Conservation (phyloP, 1,140 invertebrate species). For the Lanistes nyassanus region DNA sequence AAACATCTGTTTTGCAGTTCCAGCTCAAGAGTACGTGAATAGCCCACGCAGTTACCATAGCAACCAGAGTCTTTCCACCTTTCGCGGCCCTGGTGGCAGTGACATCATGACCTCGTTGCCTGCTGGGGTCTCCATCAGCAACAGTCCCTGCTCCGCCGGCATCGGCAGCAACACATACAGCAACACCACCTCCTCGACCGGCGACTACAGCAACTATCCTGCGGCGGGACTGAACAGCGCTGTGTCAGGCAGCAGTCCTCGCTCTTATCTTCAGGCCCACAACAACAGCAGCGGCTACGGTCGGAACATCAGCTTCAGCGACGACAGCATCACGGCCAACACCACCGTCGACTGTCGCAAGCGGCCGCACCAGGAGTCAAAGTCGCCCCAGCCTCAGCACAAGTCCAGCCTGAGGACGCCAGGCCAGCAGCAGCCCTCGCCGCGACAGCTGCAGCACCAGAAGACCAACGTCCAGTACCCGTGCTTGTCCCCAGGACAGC, state of each 20-base stretch:
- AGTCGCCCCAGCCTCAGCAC: neutral
- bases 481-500: slow-evolving; percentile 10
- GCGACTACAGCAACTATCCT: neutral
- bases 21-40: slow-evolving; percentile 7
- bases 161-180: slow-evolving; percentile 6
- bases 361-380: neutral
- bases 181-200: neutral
- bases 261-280: slow-evolving; percentile 11
- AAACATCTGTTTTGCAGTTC: neutral
- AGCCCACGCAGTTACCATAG: slow-evolving; percentile 13
- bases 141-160: neutral
- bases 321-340: slow-evolving; percentile 61
- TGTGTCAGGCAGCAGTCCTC: neutral
- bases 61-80: slow-evolving; percentile 15
- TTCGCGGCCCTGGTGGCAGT: neutral
- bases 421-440: slow-evolving; percentile 8
- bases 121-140: neutral
- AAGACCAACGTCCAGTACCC: slow-evolving; percentile 10
- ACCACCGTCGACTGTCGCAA: slow-evolving; percentile 46
- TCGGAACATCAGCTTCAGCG: slow-evolving; percentile 61
- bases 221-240: slow-evolving; percentile 1
- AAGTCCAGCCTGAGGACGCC: slow-evolving; percentile 14
- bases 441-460: slow-evolving; percentile 16
- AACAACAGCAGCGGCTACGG: slow-evolving; percentile 26
- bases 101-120: neutral